Evolutionary conservation across 1,140 invertebrate species (phyloP).

Genomic region (honey bee (Apis mellifera)): Amel_HAv3.1 CM009934.2:9766501-9767000

Average conservation of each 20-base stretch:
- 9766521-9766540: background rate
- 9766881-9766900: background rate
- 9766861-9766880: background rate
- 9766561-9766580: background rate
- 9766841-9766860: no score
- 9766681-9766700: background rate
- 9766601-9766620: background rate
- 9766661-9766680: background rate
- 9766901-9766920: background rate
- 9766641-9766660: no score
- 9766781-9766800: no score
- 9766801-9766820: no score
- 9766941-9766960: background rate
- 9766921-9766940: background rate
- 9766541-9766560: background rate
- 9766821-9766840: no score
- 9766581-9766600: background rate
- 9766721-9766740: no score
- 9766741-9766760: no score
- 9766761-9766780: no score
- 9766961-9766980: background rate
- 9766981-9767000: slow-evolving; percentile 6
- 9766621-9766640: background rate
- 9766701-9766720: no score
- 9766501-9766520: slow-evolving; percentile 12